Conservation (phyloP, 2,797 vertebrate species). For the Clarias laeviceps region DNA sequence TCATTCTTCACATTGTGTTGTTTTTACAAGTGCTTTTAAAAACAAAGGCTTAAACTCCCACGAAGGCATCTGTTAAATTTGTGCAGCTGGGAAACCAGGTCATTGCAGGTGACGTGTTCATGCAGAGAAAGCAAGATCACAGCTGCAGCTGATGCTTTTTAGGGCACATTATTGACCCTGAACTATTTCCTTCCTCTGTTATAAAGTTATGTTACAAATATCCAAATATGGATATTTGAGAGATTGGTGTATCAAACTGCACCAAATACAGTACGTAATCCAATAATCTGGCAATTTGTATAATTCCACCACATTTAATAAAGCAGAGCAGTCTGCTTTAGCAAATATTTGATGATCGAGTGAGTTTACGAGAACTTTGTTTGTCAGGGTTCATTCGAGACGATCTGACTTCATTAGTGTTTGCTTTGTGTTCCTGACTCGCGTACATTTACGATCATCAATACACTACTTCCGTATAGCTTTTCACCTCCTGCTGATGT, state of each 20-base stretch:
- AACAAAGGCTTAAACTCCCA: constrained; percentile 46
- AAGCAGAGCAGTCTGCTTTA: background rate
- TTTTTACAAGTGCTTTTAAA: constrained; percentile 33
- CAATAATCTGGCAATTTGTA: background rate
- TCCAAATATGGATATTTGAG: background rate
- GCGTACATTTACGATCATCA: background rate
- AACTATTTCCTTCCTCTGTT: constrained; percentile 29
- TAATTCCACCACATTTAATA: background rate
- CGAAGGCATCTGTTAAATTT: constrained; percentile 46
- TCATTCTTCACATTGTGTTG: background rate
- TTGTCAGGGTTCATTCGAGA: background rate
- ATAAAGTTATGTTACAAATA: background rate
- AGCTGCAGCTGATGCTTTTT: constrained; percentile 66
- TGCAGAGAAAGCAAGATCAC: constrained; percentile 61
- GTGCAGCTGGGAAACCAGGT: constrained; percentile 54
- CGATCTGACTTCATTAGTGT: background rate
- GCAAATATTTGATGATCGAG: constrained; percentile 19
- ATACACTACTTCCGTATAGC: background rate
- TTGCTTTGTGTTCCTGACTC: constrained; percentile 10
- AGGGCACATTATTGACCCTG: constrained; percentile 54
- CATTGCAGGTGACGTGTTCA: constrained; percentile 64
- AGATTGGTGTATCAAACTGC: background rate
- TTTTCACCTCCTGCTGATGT: background rate
- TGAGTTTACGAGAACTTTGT: background rate
- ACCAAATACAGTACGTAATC: background rate